Conservation (phyloP, 2,888 invertebrate species). For the Hemistola chrysoprasaria region DNA sequence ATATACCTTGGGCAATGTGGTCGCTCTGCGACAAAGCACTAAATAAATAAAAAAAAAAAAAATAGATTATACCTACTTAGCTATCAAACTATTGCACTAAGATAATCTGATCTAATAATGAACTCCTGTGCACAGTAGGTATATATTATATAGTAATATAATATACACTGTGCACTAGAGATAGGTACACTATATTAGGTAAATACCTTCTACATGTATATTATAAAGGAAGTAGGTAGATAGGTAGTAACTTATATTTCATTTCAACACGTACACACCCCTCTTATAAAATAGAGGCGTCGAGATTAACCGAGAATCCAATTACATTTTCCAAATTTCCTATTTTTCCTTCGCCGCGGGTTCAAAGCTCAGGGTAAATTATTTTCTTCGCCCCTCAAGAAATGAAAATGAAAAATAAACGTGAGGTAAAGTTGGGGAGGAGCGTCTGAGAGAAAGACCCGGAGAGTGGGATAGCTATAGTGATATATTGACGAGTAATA, state of each 20-base stretch:
- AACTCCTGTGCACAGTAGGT: no score
- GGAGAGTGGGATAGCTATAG: slow-evolving; percentile 39
- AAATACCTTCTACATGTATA: no score
- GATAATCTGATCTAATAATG: no score
- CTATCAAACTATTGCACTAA: no score
- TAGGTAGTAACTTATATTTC: slow-evolving; percentile 39
- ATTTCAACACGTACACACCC: slow-evolving; percentile 58
- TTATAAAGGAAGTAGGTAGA: background rate
- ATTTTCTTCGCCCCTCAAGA: slow-evolving; percentile 75
- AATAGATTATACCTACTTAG: no score
- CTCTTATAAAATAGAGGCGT: slow-evolving; percentile 60
- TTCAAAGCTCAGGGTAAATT: slow-evolving; percentile 80
- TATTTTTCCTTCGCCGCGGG: slow-evolving; percentile 72
- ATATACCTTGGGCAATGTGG: no score
- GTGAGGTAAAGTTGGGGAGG: slow-evolving; percentile 41
- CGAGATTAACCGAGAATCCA: slow-evolving; percentile 77
- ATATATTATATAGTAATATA: no score
- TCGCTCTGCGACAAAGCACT: no score
- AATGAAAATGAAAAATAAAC: slow-evolving; percentile 82
- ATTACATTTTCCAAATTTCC: slow-evolving; percentile 78
- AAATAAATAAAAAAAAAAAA: no score
- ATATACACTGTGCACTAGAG: no score
- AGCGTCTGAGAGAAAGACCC: slow-evolving; percentile 34
- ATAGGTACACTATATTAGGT: background rate
- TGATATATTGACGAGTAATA: slow-evolving; percentile 30